Percentiles rank a stretch among this genome's conserved stretches.
phyloP scores from a whole-genome alignment of 2,888 invertebrate genomes.

The Agrochola lychnidis region DNA sequence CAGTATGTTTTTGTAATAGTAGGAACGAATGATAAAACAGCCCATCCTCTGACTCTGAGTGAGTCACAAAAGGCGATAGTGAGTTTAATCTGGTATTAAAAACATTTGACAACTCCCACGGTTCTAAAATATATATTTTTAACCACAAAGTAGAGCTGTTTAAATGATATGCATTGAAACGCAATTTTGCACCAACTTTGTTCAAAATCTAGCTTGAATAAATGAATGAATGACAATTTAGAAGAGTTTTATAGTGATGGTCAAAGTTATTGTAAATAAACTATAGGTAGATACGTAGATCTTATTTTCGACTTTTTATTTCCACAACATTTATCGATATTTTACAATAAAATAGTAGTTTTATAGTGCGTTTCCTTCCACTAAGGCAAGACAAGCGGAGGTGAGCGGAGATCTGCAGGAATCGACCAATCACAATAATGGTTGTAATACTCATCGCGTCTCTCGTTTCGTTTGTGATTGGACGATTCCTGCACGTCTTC shows the following conservation, averaged over 20 bases:
- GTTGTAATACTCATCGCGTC: too few relatives aligned
- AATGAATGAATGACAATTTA: background rate
- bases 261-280: background rate
- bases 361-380: too few relatives aligned
- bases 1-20: background rate
- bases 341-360: background rate
- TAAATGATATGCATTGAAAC: background rate
- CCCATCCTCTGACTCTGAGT: background rate
- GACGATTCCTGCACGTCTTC: too few relatives aligned
- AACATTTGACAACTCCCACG: background rate
- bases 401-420: too few relatives aligned
- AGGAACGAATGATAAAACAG: background rate
- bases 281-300: background rate
- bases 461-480: too few relatives aligned
- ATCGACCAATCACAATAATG: too few relatives aligned
- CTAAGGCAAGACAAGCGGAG: too few relatives aligned
- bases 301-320: background rate
- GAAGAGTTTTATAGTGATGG: background rate
- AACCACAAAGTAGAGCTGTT: background rate
- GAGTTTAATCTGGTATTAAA: background rate
- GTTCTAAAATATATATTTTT: background rate
- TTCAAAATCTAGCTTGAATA: background rate
- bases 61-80: conserved; percentile 1
- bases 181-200: background rate
- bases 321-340: background rate